Percentiles rank a stretch among this genome's conserved stretches.
phyloP scores from a whole-genome alignment of 1,140 invertebrate species.

The Drosophila truncata region DNA sequence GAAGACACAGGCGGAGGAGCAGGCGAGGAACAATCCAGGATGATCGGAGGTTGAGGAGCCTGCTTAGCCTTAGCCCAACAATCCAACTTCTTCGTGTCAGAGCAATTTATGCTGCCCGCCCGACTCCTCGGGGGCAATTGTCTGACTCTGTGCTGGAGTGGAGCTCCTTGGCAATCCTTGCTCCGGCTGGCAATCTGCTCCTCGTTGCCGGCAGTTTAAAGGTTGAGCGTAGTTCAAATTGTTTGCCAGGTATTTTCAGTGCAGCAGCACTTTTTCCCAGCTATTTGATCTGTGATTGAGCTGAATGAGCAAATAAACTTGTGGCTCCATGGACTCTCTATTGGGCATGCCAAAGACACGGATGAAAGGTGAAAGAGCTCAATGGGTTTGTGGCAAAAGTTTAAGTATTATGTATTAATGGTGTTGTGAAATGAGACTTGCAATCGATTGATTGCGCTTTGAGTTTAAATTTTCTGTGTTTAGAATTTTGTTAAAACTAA shows the following conservation, averaged over 20 bases:
- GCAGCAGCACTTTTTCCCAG: constrained; percentile 71
- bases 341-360: constrained; percentile 28
- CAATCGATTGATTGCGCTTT: background rate
- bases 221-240: constrained; percentile 78
- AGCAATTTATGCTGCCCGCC: constrained; percentile 75
- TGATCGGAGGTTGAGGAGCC: constrained; percentile 21
- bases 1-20: constrained; percentile 34
- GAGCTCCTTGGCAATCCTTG: background rate
- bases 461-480: background rate
- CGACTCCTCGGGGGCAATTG: constrained; percentile 60
- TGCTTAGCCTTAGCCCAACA: constrained; percentile 58
- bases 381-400: constrained; percentile 37
- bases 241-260: constrained; percentile 76
- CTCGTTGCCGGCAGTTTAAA: constrained; percentile 66
- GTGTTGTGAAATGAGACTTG: background rate
- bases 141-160: constrained; percentile 45
- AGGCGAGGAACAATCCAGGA: background rate
- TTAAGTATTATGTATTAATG: constrained; percentile 36
- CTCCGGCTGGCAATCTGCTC: constrained; percentile 35
- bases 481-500: background rate
- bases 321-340: constrained; percentile 43
- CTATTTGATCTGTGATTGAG: constrained; percentile 83
- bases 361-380: constrained; percentile 49
- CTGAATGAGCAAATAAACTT: constrained; percentile 82
- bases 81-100: constrained; percentile 46